A percentile compares a stretch with the other conserved stretches of the same genome.
phyloP scores from a whole-genome alignment of 2,113 vertebrate species.

The Thalassarche chlororhynchos region DNA sequence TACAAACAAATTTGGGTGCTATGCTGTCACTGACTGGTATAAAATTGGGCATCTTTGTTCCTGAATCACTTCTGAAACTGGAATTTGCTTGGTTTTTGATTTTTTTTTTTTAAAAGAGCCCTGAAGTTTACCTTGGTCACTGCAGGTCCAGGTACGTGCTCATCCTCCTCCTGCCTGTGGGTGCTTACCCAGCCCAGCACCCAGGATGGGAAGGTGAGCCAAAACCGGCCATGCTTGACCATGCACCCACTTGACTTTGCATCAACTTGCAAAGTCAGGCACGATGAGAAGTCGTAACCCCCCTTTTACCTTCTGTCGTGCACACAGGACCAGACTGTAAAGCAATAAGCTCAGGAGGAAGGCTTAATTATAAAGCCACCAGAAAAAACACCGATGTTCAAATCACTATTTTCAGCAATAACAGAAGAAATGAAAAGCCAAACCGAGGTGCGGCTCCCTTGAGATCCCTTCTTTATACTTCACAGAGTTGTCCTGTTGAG shows the following conservation, averaged over 20 bases:
- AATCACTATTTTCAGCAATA: not conserved
- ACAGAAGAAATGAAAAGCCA: not conserved
- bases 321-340: not conserved
- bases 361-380: not conserved
- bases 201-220: not conserved
- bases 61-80: not conserved
- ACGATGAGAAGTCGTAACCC: not conserved
- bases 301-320: not conserved
- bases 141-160: not conserved
- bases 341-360: not conserved
- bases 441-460: too few relatives aligned
- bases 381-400: too few relatives aligned
- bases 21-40: not conserved
- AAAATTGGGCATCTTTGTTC: not conserved
- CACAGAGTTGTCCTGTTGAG: too few relatives aligned
- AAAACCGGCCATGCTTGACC: too few relatives aligned
- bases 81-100: not conserved
- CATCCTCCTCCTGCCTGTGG: not conserved
- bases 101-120: not conserved
- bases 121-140: not conserved
- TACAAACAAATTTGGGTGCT: too few relatives aligned
- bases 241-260: too few relatives aligned
- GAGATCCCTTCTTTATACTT: not conserved
- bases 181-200: not conserved
- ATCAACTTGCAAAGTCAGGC: not conserved